Evolutionary conservation across 2,113 vertebrate species (phyloP).

Genomic region (Bubo scandiacus): DNA sequence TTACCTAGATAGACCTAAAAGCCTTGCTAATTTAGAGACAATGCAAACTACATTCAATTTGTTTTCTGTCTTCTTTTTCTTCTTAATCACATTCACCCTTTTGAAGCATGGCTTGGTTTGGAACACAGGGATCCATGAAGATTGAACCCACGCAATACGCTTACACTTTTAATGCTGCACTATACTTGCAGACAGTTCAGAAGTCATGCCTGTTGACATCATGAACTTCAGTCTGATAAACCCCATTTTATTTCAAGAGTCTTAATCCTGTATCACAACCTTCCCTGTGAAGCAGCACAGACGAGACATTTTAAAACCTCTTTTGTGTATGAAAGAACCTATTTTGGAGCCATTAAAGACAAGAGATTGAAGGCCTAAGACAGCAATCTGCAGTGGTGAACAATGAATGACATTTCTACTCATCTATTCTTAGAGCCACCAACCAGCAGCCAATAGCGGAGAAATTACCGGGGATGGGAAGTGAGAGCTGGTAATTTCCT

Average conservation of each 20-base stretch:
- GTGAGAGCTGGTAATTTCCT: background rate
- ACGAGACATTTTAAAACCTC: background rate
- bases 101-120: background rate
- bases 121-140: too few species aligned
- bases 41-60: background rate
- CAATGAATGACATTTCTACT: background rate
- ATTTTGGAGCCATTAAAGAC: background rate
- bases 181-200: background rate
- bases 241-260: background rate
- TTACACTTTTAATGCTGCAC: accelerated
- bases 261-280: background rate
- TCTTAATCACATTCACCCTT: background rate
- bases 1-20: background rate
- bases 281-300: background rate
- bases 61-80: background rate
- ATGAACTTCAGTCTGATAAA: background rate
- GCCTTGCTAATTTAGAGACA: background rate
- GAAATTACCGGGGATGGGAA: background rate
- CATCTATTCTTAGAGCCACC: background rate
- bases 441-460: background rate
- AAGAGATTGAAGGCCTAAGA: background rate
- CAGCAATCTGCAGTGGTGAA: background rate
- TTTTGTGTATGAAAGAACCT: background rate
- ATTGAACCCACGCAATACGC: background rate
- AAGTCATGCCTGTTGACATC: background rate